These are phyloP conservation scores for Asbolus verrucosus DNA, from an alignment of 1,140 invertebrate genomes.

Conservation along the genomic window DNA sequence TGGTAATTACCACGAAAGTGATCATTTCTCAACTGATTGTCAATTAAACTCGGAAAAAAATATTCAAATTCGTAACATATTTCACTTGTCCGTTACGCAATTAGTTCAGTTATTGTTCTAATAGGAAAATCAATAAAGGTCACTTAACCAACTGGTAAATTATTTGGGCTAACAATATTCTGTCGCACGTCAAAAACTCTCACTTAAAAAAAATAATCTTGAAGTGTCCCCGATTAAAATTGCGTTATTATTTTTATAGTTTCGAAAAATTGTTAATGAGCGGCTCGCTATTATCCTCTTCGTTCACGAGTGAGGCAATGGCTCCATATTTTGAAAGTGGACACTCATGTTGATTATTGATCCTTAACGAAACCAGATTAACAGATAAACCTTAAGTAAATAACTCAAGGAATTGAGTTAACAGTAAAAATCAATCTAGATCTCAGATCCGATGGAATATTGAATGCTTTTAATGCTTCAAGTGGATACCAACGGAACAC, in stretches of 20 bases:
- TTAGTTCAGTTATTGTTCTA: conserved; percentile 33
- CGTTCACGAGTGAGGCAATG: not conserved
- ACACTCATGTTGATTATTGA: conserved; percentile 6
- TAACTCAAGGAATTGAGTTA: not conserved
- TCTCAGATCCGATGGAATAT: not conserved
- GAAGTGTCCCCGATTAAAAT: conserved; percentile 30
- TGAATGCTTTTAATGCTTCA: not conserved
- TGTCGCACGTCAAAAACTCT: conserved; percentile 30
- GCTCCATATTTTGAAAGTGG: not conserved
- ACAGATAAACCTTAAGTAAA: conserved; percentile 21
- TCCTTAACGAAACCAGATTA: conserved; percentile 6
- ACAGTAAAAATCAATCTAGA: conserved; percentile 20
- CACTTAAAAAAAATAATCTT: conserved; percentile 34
- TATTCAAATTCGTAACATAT: conserved; percentile 18
- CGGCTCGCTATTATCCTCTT: not conserved
- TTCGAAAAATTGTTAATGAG: conserved; percentile 16
- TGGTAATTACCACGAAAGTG: not conserved
- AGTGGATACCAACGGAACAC: not conserved
- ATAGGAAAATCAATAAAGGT: conserved; percentile 36
- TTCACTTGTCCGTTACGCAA: conserved; percentile 20
- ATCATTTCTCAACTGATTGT: conserved; percentile 14
- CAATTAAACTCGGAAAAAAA: conserved; percentile 29
- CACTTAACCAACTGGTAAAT: conserved; percentile 35
- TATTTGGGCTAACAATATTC: conserved; percentile 39
- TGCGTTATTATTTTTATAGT: conserved; percentile 18